A percentile compares a stretch with the other conserved stretches of the same genome.
phyloP scores from a whole-genome alignment of 2,113 vertebrate species.

The Pteruthius melanotis region DNA sequence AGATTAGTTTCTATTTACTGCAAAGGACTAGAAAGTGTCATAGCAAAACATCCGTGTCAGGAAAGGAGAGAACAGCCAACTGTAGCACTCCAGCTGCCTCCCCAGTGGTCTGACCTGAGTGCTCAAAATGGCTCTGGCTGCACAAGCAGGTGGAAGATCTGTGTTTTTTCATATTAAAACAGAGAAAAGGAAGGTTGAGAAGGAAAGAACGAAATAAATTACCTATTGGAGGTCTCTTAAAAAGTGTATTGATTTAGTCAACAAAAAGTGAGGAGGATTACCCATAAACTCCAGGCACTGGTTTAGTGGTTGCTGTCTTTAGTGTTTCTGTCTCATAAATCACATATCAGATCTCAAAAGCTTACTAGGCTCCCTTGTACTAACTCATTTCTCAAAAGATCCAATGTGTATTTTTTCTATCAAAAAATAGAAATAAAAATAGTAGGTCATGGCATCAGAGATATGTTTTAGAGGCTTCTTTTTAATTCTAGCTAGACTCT shows the following conservation, averaged over 20 bases:
- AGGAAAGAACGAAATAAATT: neutral
- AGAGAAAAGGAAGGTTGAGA: neutral
- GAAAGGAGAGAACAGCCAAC: neutral
- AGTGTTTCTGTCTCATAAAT: neutral
- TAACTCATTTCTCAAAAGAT: neutral
- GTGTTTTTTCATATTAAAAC: neutral
- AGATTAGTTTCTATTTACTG: slow-evolving; percentile 45
- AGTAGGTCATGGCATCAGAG: neutral
- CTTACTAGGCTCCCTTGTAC: neutral
- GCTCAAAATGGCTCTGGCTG: neutral
- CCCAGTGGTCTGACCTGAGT: neutral
- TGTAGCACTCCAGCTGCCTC: neutral
- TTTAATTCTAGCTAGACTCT: neutral
- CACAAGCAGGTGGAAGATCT: neutral
- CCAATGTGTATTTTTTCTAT: neutral
- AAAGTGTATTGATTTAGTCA: neutral
- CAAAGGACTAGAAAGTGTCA: neutral
- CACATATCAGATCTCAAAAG: neutral
- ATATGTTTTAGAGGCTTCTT: neutral
- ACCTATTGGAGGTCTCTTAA: neutral
- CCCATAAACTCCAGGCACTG: neutral
- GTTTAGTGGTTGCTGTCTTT: neutral
- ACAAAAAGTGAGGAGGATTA: neutral
- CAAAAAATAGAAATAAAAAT: neutral
- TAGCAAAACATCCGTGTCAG: neutral